Evolutionary conservation across 2,113 vertebrate genomes (phyloP), one percentile per base, ranked within the genome.

Genomic region (Aegypius monachus): DNA sequence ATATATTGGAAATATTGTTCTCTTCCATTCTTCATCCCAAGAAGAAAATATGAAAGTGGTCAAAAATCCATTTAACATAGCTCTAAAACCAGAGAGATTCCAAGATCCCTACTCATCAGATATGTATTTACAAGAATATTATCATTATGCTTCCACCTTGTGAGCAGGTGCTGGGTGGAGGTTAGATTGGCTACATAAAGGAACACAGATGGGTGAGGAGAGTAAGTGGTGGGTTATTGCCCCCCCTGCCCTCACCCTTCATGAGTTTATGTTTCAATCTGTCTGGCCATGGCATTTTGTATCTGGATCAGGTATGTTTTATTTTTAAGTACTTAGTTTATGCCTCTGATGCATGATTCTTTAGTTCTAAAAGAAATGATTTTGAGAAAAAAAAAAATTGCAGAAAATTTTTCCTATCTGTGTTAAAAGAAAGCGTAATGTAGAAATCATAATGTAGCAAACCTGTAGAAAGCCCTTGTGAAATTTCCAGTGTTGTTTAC

Each of bases 61-160:
- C 16, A 74, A 89, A 88, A 88, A 74, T 74, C 17, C 3, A 2
- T 70, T 78, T 66, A 34, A 17, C 2, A 0, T 9, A 38, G 19
- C 12, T 63, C 15, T 58, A 23, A 71, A 50, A 32, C 2, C 8
- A 70, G 70, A 22, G 50, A 52, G 16, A 23, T 40, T 81, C 17
- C 4, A 20, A 67, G n/a, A 48, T 73, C 21, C 21, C 9, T 29
- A 11, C 18, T 53, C 8, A 23, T 45, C 38, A 43, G 27, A 15
- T 48, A 13, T 1, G 2, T 10, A 0, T 61, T 74, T 7, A 32
- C 11, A 29, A 25, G 29, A 34, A 32, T 29, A 6, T n/a, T 50
- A 10, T 40, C n/a, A 5, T 4, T 21, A 7, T n/a, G 25, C 8
- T 73, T 61, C 45, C 23, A 32, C 22, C 31, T n/a, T 36, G 36